These are phyloP conservation scores for Rugalucina vietnamica DNA, from an alignment of 2,888 invertebrate genomes.

Conservation along the genomic window DNA sequence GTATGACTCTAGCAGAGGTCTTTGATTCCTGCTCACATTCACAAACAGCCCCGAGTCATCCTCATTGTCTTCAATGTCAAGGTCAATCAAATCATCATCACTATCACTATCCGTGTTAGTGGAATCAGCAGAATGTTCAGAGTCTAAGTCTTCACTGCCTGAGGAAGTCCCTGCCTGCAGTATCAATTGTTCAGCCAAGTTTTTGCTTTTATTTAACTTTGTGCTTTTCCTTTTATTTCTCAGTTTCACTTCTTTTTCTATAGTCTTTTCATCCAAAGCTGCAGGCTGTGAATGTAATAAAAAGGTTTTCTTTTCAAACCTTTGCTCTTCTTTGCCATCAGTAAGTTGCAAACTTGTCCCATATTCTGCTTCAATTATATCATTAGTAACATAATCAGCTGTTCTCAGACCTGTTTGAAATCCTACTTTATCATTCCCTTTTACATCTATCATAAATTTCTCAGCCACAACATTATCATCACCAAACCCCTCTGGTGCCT, in stretches of 20 bases:
- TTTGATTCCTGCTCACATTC: neutral
- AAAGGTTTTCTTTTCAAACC: constrained; percentile 24
- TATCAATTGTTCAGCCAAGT: constrained; percentile 13
- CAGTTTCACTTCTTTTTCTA: constrained; percentile 1
- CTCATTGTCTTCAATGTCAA: neutral
- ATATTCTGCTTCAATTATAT: constrained; percentile 19
- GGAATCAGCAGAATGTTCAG: neutral
- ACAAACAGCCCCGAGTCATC: constrained; percentile 24
- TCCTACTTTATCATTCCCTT: constrained; percentile 31
- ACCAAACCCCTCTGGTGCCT: neutral
- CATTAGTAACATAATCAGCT: constrained; percentile 26
- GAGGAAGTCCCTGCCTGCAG: neutral
- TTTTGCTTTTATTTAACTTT: neutral
- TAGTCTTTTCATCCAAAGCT: constrained; percentile 14
- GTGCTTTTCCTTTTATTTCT: neutral
- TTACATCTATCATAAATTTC: constrained; percentile 19
- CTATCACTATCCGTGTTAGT: constrained; percentile 9
- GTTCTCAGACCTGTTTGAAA: constrained; percentile 16
- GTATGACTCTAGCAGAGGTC: neutral
- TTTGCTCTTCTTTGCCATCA: constrained; percentile 27
- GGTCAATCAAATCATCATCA: constrained; percentile 26
- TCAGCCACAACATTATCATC: neutral
- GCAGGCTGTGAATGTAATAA: constrained; percentile 13
- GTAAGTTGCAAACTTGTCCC: too few species aligned
- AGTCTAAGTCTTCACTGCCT: neutral